A percentile compares a stretch with the other conserved stretches of the same genome.
These are phyloP conservation scores for Eubucco bourcierii DNA, from an alignment of 2,113 vertebrate genomes.

Conservation along the genomic window DNA sequence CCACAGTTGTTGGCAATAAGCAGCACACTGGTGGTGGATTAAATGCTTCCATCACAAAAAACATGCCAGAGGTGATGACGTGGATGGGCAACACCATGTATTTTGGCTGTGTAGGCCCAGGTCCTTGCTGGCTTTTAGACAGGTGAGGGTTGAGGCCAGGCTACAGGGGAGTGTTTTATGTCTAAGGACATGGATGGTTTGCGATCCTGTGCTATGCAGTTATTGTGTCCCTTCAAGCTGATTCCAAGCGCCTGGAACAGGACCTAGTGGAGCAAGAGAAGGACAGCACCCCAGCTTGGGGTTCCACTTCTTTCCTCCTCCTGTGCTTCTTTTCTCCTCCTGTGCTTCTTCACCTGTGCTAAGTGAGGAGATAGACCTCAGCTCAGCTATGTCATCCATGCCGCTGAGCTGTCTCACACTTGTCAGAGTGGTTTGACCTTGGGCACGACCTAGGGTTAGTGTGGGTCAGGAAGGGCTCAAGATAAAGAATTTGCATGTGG, in stretches of 20 bases:
- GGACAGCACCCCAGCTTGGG: not conserved
- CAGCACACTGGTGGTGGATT: not conserved
- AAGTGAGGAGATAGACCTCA: not conserved
- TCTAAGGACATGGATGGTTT: not conserved
- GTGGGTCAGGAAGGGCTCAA: not conserved
- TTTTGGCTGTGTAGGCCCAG: not conserved
- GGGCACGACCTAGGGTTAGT: not conserved
- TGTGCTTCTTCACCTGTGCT: not conserved
- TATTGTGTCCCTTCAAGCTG: not conserved
- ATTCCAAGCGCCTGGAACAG: not conserved
- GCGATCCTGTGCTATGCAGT: not conserved
- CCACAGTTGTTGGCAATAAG: not conserved
- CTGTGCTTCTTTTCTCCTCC: not conserved
- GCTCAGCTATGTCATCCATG: not conserved
- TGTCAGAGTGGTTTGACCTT: not conserved
- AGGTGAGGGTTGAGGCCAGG: not conserved
- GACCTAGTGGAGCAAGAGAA: not conserved
- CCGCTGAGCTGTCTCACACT: not conserved
- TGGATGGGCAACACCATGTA: not conserved
- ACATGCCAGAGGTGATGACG: rapidly evolving
- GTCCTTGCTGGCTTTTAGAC: not conserved
- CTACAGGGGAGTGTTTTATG: not conserved
- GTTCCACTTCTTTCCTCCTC: not conserved
- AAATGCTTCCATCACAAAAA: not conserved
- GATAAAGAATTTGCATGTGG: not conserved